Base-by-base conservation (phyloP, 2,888 invertebrate species). In the Limnephilus lunatus region DNA sequence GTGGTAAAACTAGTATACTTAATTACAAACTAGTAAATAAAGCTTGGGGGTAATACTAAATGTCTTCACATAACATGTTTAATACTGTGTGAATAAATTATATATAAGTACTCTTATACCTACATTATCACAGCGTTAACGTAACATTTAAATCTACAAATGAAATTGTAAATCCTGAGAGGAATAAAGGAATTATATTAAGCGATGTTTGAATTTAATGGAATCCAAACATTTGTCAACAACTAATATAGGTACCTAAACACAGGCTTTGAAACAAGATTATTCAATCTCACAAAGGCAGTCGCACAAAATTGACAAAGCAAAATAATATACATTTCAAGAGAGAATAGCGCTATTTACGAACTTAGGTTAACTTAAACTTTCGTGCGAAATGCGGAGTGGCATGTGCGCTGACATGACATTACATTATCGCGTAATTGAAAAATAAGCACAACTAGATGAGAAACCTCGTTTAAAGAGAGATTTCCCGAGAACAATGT, bases 281-380 rank as follows among this genome's bases (percentile, higher is more conserved):
- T 39, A 81, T 80, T 35, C 80, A 89, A 89, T 89, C 80, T 80
- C 32, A 81, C 88, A 89, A 87, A 35, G 25, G 88, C 35, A 68
- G 88, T 19, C 68, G 35, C 68, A 68, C 35, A 7, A 68, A 68
- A 89, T 25, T 32, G 68, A 80, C 80, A 86, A 83, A 30, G 86
- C 44, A 30, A 83, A 83, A 83, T n/a, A 68, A 68, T 83, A 35
- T 7, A 83, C 35, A 83, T 35, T 83, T 83, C 35, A 32, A 83
- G 83, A 83, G 35, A 5, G 83, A 48, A 48, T n/a, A n/a, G 35
- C 35, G 39, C 14, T 83, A 83, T 83, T 83, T 83, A 83, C 83
- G 7, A 39, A 83, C 35, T 35, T 83, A 32, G 83, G 83, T 83
- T 83, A 83, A 82, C 35, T 32, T 31, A 1, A 68, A 83, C 83